Evolutionary conservation across 2,797 vertebrate species (phyloP).

Genomic region (Myotis daubentonii): DNA sequence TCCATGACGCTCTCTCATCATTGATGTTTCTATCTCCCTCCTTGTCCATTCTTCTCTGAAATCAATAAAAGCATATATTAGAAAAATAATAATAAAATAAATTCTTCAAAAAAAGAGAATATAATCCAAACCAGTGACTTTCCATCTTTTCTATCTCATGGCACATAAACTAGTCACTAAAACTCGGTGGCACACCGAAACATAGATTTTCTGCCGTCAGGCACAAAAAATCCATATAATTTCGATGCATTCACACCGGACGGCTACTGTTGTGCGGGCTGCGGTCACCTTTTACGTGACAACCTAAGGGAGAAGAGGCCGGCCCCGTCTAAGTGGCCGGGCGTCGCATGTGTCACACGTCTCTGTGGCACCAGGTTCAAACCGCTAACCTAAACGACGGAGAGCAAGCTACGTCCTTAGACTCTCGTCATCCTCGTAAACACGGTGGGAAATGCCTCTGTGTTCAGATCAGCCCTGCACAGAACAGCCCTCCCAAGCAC

Average conservation of each 20-base stretch:
- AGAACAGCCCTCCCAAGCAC: background rate
- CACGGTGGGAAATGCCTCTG: background rate
- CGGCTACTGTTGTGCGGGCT: background rate
- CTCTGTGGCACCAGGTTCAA: fast-evolving
- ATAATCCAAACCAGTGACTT: background rate
- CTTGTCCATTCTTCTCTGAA: too few relatives aligned
- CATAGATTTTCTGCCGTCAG: too few relatives aligned
- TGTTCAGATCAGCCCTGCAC: fast-evolving
- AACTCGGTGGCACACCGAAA: background rate
- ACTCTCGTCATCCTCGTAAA: fast-evolving
- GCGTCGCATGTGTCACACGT: fast-evolving
- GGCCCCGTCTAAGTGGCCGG: fast-evolving
- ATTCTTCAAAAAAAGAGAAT: background rate
- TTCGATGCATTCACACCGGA: background rate
- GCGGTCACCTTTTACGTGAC: background rate
- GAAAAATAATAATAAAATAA: too few relatives aligned
- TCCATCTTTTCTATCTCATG: background rate
- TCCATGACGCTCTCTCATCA: background rate
- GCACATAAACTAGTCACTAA: background rate
- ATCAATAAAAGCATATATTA: too few relatives aligned
- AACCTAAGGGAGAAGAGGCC: background rate
- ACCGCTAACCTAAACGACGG: background rate
- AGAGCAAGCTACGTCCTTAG: fast-evolving
- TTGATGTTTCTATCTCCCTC: background rate
- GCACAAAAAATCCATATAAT: background rate